Base-by-base conservation (phyloP, 2,797 vertebrate species). In the Microctenopoma lineatum region DNA sequence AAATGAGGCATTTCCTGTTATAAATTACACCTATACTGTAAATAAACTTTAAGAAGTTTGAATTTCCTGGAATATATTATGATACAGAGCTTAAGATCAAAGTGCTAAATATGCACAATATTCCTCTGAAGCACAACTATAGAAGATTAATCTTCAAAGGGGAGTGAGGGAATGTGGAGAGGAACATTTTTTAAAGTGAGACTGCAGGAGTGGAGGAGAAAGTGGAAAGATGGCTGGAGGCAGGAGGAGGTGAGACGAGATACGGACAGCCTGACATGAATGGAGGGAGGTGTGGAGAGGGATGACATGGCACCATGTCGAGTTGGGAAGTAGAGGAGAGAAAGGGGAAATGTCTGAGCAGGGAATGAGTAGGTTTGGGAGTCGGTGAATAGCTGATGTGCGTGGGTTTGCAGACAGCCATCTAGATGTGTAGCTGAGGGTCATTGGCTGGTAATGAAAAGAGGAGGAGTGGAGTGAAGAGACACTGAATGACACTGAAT, bases 151-250 rank as follows among this genome's bases (percentile, higher is more conserved):
- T 66, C 45, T 55, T 16, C 26, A 14, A 32, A 34, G 45, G 34
- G 41, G 32, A 44, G 16, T 26, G 53, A 65, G 36, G 25, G 42
- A 46, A 34, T 29, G 38, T 56, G 16, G 25, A 59, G 53, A 25
- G 51, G 48, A 29, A 57, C 38, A 38, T 21, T 69, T 59, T 59
- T 56, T 26, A 81, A 67, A 73, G 48, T 45, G 27, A 46, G 7
- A 21, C 4, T 36, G 51, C 38, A 16, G 51, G 13, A 32, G 62
- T 39, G 50, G 27, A 50, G 27, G 50, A 58, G 26, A 10, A 12
- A 46, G 46, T 8, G 16, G 68, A 76, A 52, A 26, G 41, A 55
- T 68, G 61, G 52, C 50, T 2, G 11, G 57, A 76, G 27, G 61
- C 58, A 52, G 32, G 26, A 70, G 46, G 70, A 48, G 63, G 59